A percentile compares a stretch with the other conserved stretches of the same genome.
Conservation (phyloP, 2,113 vertebrate genomes). For the Ailurus styani region DNA sequence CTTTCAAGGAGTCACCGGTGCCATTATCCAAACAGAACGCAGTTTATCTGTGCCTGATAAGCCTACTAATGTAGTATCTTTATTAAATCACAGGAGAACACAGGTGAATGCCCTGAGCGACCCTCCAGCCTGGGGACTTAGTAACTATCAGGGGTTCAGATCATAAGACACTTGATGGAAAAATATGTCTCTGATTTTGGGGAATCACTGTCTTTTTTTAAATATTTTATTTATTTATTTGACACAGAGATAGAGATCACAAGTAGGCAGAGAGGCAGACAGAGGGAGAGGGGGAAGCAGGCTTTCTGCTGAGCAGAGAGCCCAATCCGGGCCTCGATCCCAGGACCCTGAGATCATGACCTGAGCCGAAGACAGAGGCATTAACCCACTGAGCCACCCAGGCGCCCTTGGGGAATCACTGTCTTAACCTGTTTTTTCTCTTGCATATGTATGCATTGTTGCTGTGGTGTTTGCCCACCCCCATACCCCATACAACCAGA, state of each 20-base stretch:
- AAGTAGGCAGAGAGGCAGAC: too few relatives aligned
- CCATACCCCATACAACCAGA: neutral
- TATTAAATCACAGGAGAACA: neutral
- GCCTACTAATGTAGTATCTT: neutral
- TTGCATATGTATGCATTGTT: neutral
- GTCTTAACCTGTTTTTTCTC: neutral
- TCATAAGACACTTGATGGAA: neutral
- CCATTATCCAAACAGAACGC: neutral
- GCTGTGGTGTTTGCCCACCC: neutral
- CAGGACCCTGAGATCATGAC: too few relatives aligned
- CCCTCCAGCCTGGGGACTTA: neutral
- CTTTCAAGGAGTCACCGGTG: neutral
- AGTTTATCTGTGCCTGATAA: neutral
- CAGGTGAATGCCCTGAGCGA: neutral
- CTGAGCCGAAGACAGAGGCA: too few relatives aligned
- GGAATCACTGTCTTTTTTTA: too few relatives aligned
- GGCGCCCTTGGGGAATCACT: too few relatives aligned
- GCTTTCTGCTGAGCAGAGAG: too few relatives aligned
- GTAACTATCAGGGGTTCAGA: neutral
- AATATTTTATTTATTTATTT: too few relatives aligned
- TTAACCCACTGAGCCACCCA: too few relatives aligned
- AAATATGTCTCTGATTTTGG: neutral
- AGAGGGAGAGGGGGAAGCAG: too few relatives aligned
- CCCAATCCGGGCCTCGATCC: too few relatives aligned
- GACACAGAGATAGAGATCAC: too few relatives aligned